Evolutionary conservation across 2,113 vertebrate genomes (phyloP).

Genomic region (Melanostigma gelatinosum): DNA sequence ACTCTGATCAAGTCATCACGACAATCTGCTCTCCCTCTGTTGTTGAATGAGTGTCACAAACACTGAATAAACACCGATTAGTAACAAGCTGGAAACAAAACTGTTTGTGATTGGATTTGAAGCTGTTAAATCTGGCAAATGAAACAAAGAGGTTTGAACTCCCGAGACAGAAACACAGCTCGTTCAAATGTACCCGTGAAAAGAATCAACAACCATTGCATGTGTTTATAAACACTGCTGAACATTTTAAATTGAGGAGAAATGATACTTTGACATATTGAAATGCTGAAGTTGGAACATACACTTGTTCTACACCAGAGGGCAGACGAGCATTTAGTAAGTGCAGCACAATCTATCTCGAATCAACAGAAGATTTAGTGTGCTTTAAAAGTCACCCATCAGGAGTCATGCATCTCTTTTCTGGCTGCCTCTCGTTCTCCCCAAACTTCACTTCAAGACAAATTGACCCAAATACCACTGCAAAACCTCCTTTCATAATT

Average conservation of each 20-base stretch:
- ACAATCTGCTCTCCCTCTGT: constrained; percentile 11
- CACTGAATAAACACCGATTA: constrained; percentile 1
- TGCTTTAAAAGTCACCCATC: background rate
- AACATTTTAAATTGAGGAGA: background rate
- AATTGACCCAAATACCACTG: constrained; percentile 28
- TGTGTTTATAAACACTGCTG: background rate
- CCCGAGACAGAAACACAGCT: fast-evolving
- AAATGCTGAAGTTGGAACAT: background rate
- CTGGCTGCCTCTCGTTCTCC: background rate
- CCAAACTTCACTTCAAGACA: background rate
- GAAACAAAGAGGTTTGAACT: background rate
- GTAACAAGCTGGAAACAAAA: background rate
- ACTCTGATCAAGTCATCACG: background rate
- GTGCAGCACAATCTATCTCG: background rate
- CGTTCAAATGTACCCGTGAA: background rate
- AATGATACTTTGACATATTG: background rate
- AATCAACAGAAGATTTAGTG: background rate
- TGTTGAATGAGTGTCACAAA: background rate
- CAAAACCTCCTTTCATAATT: background rate
- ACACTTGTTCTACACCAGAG: constrained; percentile 57
- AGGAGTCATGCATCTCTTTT: background rate
- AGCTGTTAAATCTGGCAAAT: constrained; percentile 8
- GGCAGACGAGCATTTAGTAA: constrained; percentile 42
- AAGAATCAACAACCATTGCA: background rate
- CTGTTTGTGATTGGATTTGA: constrained; percentile 9